Evolutionary conservation across 2,888 invertebrate species (phyloP).

Genomic region (Nomada fucata): DNA sequence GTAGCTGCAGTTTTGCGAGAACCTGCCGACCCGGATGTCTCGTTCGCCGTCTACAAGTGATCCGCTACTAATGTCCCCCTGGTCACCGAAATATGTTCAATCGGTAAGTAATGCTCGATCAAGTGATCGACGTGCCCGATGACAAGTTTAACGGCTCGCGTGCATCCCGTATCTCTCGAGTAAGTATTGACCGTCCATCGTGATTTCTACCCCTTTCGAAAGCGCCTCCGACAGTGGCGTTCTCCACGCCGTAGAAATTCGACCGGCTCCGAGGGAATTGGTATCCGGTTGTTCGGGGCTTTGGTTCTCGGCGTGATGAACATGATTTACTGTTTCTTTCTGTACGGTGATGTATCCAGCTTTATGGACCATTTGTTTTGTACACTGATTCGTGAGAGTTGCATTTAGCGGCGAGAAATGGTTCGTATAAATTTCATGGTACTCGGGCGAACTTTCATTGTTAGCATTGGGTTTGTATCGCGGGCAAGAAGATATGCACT

Average conservation of each 20-base stretch:
- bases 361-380: background rate
- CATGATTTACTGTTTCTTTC: background rate
- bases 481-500: too few species aligned
- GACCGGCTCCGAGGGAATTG: background rate
- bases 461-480: background rate
- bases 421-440: background rate
- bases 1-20: constrained; percentile 83
- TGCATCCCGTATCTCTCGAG: constrained; percentile 9
- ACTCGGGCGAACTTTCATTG: background rate
- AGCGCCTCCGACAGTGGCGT: constrained; percentile 7
- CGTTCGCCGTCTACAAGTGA: constrained; percentile 75
- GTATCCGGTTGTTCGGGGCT: background rate
- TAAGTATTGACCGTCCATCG: constrained; percentile 32
- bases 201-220: constrained; percentile 49
- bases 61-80: constrained; percentile 82
- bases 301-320: background rate
- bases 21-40: constrained; percentile 83
- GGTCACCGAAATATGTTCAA: constrained; percentile 84
- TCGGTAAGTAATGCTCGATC: constrained; percentile 80
- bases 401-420: too few species aligned
- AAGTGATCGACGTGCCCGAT: background rate
- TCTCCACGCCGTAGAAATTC: background rate
- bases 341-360: background rate
- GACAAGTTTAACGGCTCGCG: background rate
- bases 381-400: background rate